phyloP scores from a whole-genome alignment of 1,140 invertebrate genomes.

The Triops cancriformis region DNA sequence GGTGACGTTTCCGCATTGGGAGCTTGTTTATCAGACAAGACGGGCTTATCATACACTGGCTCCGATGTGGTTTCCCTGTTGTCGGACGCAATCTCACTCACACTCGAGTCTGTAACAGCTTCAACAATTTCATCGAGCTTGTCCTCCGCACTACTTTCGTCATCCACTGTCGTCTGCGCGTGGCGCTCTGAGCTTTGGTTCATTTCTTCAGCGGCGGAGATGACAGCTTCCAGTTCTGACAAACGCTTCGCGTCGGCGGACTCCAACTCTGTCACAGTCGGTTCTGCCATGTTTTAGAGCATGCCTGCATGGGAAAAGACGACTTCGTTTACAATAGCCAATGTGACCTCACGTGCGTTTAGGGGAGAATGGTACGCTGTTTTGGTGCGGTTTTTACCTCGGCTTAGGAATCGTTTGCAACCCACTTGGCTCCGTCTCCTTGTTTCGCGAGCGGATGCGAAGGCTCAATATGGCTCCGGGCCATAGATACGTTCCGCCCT shows the following conservation, averaged over 20 bases:
- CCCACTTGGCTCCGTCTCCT: not conserved
- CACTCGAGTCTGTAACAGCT: not conserved
- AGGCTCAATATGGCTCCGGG: not conserved
- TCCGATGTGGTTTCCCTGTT: not conserved
- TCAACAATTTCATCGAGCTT: not conserved
- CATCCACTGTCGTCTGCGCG: not conserved
- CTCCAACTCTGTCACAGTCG: not conserved
- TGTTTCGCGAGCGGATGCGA: not conserved
- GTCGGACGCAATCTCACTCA: not conserved
- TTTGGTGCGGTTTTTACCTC: not conserved
- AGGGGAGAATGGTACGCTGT: not conserved
- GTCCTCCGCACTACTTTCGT: not conserved
- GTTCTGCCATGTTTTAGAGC: not conserved
- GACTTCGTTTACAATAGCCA: not conserved
- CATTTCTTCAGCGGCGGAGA: not conserved
- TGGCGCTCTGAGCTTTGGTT: not conserved
- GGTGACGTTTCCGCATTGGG: not conserved
- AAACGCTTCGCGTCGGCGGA: not conserved
- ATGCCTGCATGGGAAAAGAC: not conserved
- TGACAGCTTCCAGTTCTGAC: not conserved
- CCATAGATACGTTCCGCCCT: constrained; percentile 8
- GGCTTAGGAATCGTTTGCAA: not conserved
- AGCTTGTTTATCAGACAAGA: not conserved
- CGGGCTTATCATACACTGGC: not conserved
- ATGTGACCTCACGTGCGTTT: not conserved